A percentile compares a stretch with the other conserved stretches of the same genome.
phyloP scores from a whole-genome alignment of 2,888 invertebrate species.

The Physocephala rufipes region DNA sequence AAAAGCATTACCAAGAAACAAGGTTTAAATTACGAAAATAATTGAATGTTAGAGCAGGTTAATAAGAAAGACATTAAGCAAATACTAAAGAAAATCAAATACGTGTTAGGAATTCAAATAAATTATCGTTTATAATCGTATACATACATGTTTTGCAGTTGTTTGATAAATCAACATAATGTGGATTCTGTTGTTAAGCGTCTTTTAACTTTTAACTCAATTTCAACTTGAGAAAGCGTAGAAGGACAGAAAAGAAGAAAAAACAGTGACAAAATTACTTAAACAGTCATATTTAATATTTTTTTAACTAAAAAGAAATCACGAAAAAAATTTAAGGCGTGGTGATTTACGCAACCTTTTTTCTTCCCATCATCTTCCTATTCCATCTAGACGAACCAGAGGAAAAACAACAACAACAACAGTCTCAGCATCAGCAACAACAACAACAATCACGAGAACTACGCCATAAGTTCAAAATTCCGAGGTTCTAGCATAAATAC shows the following conservation, averaged over 20 bases:
- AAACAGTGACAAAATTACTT: slow-evolving; percentile 9
- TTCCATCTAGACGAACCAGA: slow-evolving; percentile 36
- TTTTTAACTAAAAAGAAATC: slow-evolving; percentile 4
- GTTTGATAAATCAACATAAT: not conserved
- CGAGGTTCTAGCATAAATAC: slow-evolving; percentile 38
- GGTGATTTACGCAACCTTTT: slow-evolving; percentile 62
- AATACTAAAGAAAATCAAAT: slow-evolving; percentile 23
- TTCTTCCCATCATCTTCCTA: slow-evolving; percentile 39
- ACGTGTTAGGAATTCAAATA: slow-evolving; percentile 11
- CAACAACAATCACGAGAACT: slow-evolving; percentile 3
- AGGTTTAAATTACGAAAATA: not conserved
- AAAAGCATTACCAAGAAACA: not conserved
- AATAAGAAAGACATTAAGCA: not conserved
- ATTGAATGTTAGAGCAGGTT: slow-evolving; percentile 5
- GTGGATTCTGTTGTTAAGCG: too few species aligned
- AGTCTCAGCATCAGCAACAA: slow-evolving; percentile 32
- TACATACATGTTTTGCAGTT: slow-evolving; percentile 20
- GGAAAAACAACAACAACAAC: slow-evolving; percentile 32
- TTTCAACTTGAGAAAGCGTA: not conserved
- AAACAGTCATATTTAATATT: not conserved
- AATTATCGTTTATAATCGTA: slow-evolving; percentile 26
- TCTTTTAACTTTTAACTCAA: not conserved
- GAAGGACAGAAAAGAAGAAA: slow-evolving; percentile 13
- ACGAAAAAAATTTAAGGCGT: slow-evolving; percentile 59
- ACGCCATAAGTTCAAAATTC: slow-evolving; percentile 33